These are phyloP conservation scores for Cataglyphis altisquamis DNA, from an alignment of 2,888 invertebrate genomes.

Conservation along the genomic window DNA sequence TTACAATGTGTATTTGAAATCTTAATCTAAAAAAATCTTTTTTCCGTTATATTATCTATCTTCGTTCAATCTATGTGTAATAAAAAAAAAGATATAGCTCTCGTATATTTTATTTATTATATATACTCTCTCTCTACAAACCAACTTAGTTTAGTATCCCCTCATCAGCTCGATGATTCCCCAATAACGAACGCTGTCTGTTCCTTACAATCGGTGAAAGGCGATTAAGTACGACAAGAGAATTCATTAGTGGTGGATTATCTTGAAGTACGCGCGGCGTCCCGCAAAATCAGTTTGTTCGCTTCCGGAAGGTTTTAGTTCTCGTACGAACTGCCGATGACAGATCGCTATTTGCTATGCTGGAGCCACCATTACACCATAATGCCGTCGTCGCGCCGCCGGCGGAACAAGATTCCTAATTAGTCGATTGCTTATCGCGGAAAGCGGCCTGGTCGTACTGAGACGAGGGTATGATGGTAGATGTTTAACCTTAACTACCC, in stretches of 20 bases:
- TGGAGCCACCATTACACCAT: conserved; percentile 41
- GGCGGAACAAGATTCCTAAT: conserved; percentile 51
- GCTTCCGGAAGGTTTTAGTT: conserved; percentile 38
- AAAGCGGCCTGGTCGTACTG: conserved; percentile 16
- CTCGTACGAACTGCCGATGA: conserved; percentile 56
- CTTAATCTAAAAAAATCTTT: conserved; percentile 5
- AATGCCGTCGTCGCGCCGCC: conserved; percentile 42
- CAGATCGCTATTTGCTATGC: conserved; percentile 60
- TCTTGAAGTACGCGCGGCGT: conserved; percentile 40
- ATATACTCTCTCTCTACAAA: too few species aligned
- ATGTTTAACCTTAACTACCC: conserved; percentile 50
- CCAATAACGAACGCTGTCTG: conserved; percentile 66
- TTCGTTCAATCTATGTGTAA: not conserved
- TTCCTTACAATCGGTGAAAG: conserved; percentile 61
- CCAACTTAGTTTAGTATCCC: not conserved
- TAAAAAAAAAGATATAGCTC: not conserved
- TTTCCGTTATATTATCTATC: not conserved
- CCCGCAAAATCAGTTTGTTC: conserved; percentile 53
- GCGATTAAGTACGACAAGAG: conserved; percentile 69
- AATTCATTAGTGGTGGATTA: conserved; percentile 70
- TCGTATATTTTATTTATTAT: not conserved
- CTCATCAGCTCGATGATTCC: conserved; percentile 55
- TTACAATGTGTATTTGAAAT: conserved; percentile 16
- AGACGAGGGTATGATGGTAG: conserved; percentile 20
- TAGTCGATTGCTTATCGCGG: conserved; percentile 54